Conservation (phyloP, 2,888 invertebrate genomes). For the Erebia ligea region DNA sequence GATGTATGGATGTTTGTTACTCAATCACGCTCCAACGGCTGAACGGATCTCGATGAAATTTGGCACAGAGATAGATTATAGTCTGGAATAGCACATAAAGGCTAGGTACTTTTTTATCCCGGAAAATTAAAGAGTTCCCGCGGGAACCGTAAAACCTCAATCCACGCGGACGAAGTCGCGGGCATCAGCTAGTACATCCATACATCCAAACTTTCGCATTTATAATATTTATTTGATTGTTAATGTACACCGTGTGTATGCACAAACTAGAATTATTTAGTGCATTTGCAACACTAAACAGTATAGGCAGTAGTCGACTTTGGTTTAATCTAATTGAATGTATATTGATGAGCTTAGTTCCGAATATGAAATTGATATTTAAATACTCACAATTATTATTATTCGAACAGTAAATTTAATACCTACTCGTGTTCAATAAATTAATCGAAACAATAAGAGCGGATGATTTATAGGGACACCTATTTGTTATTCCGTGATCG, state of each 20-base stretch:
- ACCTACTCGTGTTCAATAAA: slow-evolving; percentile 2
- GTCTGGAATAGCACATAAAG: too few species aligned
- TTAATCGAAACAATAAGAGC: slow-evolving; percentile 15
- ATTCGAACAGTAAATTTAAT: slow-evolving; percentile 3
- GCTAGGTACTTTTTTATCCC: too few species aligned
- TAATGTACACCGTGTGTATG: not conserved
- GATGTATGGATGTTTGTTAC: too few species aligned
- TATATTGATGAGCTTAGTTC: slow-evolving; percentile 18
- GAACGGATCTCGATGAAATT: too few species aligned
- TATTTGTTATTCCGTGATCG: slow-evolving; percentile 32
- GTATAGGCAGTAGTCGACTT: slow-evolving; percentile 4
- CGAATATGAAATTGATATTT: slow-evolving; percentile 21
- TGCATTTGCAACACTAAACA: slow-evolving; percentile 25
- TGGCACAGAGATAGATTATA: too few species aligned
- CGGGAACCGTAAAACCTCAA: too few species aligned
- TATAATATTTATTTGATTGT: not conserved
- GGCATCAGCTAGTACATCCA: too few species aligned
- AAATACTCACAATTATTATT: slow-evolving; percentile 14
- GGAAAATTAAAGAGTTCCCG: too few species aligned
- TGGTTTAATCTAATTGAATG: slow-evolving; percentile 14
- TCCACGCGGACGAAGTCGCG: too few species aligned
- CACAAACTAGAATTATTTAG: not conserved
- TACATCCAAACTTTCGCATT: too few species aligned
- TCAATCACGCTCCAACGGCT: too few species aligned
- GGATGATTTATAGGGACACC: slow-evolving; percentile 37